Base-by-base conservation (phyloP, 1,140 invertebrate species). In the Paralvinella palmiformis region DNA sequence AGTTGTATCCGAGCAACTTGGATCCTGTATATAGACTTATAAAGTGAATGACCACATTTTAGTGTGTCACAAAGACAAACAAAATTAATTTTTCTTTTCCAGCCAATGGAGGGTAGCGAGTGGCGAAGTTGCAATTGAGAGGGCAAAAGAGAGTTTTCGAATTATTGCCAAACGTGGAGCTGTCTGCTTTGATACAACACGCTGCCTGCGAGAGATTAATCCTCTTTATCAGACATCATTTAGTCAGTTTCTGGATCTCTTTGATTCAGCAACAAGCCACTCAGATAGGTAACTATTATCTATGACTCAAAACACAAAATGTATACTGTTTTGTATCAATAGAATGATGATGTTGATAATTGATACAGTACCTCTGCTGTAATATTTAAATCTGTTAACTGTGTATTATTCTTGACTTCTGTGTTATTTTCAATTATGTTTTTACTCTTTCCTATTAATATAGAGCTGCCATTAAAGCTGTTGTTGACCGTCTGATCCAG, bases 231-330 rank as follows among this genome's bases (percentile, higher is more conserved):
- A 76, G 67, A 70, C 69, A 41, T 76, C 78, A 2, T 79, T 75
- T 62, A 68, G 64, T 45, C 69, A 75, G 66, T 79, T 75, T 64
- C 24, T 75, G 22, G 68, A 69, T 36, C 44, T 79, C 13, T 81
- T 72, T 63, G 71, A 79, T 65, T 62, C 73, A 29, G 73, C 76
- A 35, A 74, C 79, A 20, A 70, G 66, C 59, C 78, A 79, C 59
- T 81, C 76, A 53, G 79, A 81, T 61, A 75, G 75, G 77, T 79
- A 69, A 63, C n/a, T n/a, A n/a, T n/a, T n/a, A n/a, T n/a, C n/a
- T n/a, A n/a, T n/a, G n/a, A n/a, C n/a, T n/a, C n/a, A n/a, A n/a
- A n/a, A n/a, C n/a, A n/a, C n/a, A n/a, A n/a, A n/a, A n/a, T n/a
- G n/a, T n/a, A n/a, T n/a, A n/a, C n/a, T n/a, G n/a, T n/a, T n/a